A percentile compares a stretch with the other conserved stretches of the same genome.
Conservation (phyloP, 1,140 invertebrate genomes). For the Diachasma alloeum region DNA sequence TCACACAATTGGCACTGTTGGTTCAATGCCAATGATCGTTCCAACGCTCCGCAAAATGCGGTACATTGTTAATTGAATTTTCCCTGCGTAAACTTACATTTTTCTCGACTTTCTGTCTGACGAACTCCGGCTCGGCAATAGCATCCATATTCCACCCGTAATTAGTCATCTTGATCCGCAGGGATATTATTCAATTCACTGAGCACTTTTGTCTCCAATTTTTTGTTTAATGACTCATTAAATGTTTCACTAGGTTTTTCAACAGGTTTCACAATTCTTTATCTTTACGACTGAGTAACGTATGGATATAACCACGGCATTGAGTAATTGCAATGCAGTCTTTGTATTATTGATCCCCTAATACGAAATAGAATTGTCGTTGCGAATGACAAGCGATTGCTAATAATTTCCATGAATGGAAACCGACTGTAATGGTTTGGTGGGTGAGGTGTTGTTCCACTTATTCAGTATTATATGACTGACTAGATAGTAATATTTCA, state of each 20-base stretch:
- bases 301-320: background rate
- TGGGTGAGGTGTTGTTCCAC: too few species aligned
- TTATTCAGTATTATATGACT: too few species aligned
- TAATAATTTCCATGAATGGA: background rate
- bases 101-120: slow-evolving; percentile 36
- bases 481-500: too few species aligned
- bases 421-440: too few species aligned
- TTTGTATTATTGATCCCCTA: background rate
- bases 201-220: background rate
- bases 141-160: slow-evolving; percentile 48
- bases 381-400: background rate
- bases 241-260: background rate
- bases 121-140: slow-evolving; percentile 44
- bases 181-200: too few species aligned
- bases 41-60: background rate
- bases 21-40: background rate
- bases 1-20: background rate
- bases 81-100: slow-evolving; percentile 43
- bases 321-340: background rate
- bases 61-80: background rate
- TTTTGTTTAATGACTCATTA: background rate
- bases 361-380: background rate
- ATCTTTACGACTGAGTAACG: background rate
- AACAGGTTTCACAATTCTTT: background rate
- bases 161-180: background rate